A percentile compares a stretch with the other conserved stretches of the same genome.
Evolutionary conservation across 2,888 invertebrate genomes (phyloP).

Genomic region (Epirrhoe tristata): DNA sequence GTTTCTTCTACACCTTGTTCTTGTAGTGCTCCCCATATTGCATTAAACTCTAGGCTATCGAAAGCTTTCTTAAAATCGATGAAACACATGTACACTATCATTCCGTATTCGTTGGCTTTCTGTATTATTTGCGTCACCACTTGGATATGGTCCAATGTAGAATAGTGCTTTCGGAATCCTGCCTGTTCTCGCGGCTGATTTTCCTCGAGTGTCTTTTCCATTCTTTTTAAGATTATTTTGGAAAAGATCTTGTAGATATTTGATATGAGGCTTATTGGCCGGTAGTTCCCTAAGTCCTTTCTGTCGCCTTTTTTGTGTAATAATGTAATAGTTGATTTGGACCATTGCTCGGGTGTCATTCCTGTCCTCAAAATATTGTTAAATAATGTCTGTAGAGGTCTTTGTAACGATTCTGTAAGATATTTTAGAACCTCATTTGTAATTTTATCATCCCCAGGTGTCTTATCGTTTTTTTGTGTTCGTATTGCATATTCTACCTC

Average conservation of each 20-base stretch:
- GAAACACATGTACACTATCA: no score
- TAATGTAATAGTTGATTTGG: no score
- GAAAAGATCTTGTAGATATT: slow-evolving; percentile 25
- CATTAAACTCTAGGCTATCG: no score
- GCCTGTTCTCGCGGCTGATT: slow-evolving; percentile 36
- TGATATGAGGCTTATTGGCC: slow-evolving; percentile 26
- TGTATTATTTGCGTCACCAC: no score
- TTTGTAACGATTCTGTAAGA: background rate
- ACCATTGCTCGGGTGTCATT: no score
- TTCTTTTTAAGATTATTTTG: slow-evolving; percentile 6
- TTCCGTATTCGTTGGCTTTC: no score
- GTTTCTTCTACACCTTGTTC: no score
- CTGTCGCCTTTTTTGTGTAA: slow-evolving; percentile 27
- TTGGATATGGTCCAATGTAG: slow-evolving; percentile 35
- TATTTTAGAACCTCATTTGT: background rate
- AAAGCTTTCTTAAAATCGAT: no score
- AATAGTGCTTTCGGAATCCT: slow-evolving; percentile 24
- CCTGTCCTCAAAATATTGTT: background rate
- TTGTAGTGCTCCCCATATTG: no score
- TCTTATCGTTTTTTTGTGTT: no score
- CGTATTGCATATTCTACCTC: background rate
- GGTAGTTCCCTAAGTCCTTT: slow-evolving; percentile 5
- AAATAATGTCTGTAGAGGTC: background rate
- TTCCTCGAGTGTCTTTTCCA: slow-evolving; percentile 12
- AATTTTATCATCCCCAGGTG: background rate